Conservation (phyloP, 2,797 vertebrate species). For the Macropodus opercularis region DNA sequence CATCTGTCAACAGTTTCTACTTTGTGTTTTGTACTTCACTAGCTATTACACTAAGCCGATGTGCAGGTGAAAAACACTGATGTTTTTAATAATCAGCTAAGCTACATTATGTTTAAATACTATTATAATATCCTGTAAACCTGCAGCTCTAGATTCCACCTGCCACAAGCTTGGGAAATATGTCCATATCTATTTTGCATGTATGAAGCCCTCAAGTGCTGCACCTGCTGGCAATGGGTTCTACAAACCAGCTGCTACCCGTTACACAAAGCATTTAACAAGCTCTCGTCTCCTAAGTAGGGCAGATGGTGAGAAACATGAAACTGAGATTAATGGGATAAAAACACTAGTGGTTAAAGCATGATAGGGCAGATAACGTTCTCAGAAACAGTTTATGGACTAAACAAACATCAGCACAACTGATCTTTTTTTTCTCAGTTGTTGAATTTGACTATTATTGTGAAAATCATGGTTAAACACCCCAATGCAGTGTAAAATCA, state of each 20-base stretch:
- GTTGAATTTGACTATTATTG: neutral
- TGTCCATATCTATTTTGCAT: constrained; percentile 45
- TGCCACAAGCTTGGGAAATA: constrained; percentile 24
- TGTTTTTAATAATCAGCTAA: neutral
- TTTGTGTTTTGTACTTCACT: neutral
- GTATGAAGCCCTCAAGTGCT: constrained; percentile 27
- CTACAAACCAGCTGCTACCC: constrained; percentile 41
- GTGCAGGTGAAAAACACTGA: neutral
- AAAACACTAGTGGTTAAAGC: constrained; percentile 11
- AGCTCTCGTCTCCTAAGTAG: constrained; percentile 18
- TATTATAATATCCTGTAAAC: too few species aligned
- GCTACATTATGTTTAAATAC: too few species aligned
- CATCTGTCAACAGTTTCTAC: neutral
- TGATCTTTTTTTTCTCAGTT: neutral
- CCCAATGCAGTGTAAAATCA: neutral
- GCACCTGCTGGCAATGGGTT: constrained; percentile 52
- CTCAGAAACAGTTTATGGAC: neutral
- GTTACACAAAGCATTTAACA: constrained; percentile 31
- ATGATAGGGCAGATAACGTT: neutral
- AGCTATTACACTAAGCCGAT: neutral
- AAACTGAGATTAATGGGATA: constrained; percentile 13
- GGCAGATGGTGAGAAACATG: constrained; percentile 35
- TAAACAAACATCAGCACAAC: neutral
- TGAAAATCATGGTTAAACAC: neutral
- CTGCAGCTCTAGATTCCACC: constrained; percentile 5